Percentiles rank a stretch among this genome's conserved stretches.
phyloP scores from a whole-genome alignment of 2,888 invertebrate genomes.

The Drosophila infuscata region DNA sequence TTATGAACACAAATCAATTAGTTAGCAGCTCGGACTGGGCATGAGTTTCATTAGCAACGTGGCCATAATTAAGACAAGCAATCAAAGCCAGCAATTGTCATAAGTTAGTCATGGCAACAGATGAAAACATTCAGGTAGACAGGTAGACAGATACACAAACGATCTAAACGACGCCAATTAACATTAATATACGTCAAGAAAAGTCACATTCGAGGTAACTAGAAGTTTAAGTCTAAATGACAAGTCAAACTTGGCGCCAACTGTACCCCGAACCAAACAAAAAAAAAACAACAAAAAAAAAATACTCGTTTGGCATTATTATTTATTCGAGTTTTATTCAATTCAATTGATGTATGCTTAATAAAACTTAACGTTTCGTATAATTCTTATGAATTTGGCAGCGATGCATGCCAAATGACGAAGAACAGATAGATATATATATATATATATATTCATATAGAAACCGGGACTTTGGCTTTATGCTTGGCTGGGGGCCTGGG shows the following conservation, averaged over 20 bases:
- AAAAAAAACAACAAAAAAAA: neutral
- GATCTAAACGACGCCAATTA: conserved; percentile 62
- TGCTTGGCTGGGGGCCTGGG: conserved; percentile 74
- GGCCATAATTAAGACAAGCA: conserved; percentile 77
- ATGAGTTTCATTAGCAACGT: conserved; percentile 72
- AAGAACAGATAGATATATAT: conserved; percentile 14
- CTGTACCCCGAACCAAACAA: conserved; percentile 51
- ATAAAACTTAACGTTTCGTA: conserved; percentile 83
- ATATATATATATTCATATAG: conserved; percentile 5
- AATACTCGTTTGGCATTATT: conserved; percentile 45
- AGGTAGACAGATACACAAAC: conserved; percentile 1
- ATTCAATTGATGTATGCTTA: conserved; percentile 79
- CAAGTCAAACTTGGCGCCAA: conserved; percentile 56
- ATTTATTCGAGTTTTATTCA: conserved; percentile 70
- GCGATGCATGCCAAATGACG: conserved; percentile 66
- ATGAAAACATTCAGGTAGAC: conserved; percentile 14
- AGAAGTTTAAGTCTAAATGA: conserved; percentile 50
- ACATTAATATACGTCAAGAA: conserved; percentile 64
- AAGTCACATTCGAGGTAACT: conserved; percentile 59
- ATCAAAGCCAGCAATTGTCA: conserved; percentile 73
- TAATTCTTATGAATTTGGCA: conserved; percentile 79
- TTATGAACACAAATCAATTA: conserved; percentile 59
- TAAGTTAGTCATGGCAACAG: conserved; percentile 72
- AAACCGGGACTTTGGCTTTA: conserved; percentile 54
- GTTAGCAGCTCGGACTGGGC: conserved; percentile 34